Percentiles rank a stretch among this genome's conserved stretches.
These are phyloP conservation scores for Perodicticus potto DNA, from an alignment of 2,797 vertebrate genomes.

Conservation along the genomic window DNA sequence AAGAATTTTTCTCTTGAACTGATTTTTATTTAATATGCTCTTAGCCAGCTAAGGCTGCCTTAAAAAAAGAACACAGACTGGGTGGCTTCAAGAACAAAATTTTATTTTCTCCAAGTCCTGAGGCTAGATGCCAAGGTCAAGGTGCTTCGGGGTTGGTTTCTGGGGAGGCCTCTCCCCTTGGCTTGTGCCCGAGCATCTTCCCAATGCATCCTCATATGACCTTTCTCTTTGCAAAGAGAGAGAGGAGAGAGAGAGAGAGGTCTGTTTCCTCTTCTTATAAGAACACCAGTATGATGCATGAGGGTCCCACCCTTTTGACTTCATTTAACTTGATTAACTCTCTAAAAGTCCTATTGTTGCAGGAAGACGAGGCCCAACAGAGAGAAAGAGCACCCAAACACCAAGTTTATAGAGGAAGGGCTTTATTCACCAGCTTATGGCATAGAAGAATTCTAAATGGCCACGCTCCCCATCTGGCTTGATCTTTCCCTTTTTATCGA, in stretches of 20 bases:
- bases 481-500: too few relatives aligned
- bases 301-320: neutral
- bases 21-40: conserved; percentile 4
- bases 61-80: neutral
- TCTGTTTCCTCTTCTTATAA: neutral
- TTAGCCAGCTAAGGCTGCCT: neutral
- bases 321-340: neutral
- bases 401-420: too few relatives aligned
- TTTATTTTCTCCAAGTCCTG: neutral
- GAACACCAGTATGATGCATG: neutral
- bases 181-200: neutral
- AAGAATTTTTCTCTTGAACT: neutral
- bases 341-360: too few relatives aligned
- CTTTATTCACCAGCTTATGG: too few relatives aligned
- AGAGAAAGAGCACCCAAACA: too few relatives aligned
- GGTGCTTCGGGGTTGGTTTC: neutral
- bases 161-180: neutral
- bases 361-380: too few relatives aligned
- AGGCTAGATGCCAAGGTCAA: neutral
- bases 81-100: neutral
- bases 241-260: too few relatives aligned
- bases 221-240: neutral
- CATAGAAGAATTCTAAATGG: too few relatives aligned
- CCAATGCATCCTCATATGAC: neutral
- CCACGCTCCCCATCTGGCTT: too few relatives aligned